These are phyloP conservation scores for Melanotaenia maccullochi DNA, from an alignment of 2,797 vertebrate genomes.

Conservation along the genomic window DNA sequence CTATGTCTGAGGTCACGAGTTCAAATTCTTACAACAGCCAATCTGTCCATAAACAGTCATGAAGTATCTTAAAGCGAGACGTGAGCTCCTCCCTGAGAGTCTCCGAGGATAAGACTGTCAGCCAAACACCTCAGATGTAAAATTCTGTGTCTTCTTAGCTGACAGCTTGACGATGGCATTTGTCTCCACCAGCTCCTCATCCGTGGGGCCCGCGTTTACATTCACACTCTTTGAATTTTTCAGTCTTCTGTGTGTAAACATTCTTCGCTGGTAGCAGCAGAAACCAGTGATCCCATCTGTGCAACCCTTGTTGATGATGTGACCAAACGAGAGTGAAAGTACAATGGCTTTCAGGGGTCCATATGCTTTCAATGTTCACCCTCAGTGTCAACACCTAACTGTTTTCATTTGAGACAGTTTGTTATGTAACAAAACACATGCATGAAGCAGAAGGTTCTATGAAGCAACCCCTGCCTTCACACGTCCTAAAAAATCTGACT, in stretches of 20 bases:
- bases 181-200: conserved; percentile 43
- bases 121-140: conserved; percentile 36
- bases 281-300: conserved; percentile 54
- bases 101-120: conserved; percentile 30
- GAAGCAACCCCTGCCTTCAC: conserved; percentile 26
- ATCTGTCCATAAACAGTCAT: conserved; percentile 44
- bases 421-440: conserved; percentile 54
- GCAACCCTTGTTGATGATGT: conserved; percentile 9
- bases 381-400: conserved; percentile 37
- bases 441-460: conserved; percentile 30
- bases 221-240: background rate
- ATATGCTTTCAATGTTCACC: conserved; percentile 51
- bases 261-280: conserved; percentile 37
- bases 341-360: conserved; percentile 27
- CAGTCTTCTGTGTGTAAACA: conserved; percentile 20
- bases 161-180: conserved; percentile 42
- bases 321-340: conserved; percentile 33
- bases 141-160: conserved; percentile 53
- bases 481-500: conserved; percentile 27
- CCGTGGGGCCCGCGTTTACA: conserved; percentile 19
- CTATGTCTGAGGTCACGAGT: conserved; percentile 39
- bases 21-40: conserved; percentile 48
- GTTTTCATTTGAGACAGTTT: conserved; percentile 39
- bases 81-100: conserved; percentile 17
- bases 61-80: conserved; percentile 28